Conservation (phyloP, 2,888 invertebrate genomes). For the Cantharis nigra region DNA sequence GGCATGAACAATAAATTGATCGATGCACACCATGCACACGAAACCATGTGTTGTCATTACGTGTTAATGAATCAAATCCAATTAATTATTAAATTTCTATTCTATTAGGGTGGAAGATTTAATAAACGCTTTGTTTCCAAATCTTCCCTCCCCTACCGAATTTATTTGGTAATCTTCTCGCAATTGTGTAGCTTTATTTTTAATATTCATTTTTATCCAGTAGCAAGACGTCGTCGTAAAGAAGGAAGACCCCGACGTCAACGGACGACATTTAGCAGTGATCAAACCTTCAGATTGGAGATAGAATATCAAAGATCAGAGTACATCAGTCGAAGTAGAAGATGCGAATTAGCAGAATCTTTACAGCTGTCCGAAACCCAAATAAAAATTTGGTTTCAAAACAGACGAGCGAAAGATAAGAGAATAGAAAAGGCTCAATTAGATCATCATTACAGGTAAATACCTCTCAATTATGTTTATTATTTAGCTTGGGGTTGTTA, state of each 20-base stretch:
- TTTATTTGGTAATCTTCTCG: not conserved
- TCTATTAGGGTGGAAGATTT: not conserved
- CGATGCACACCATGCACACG: not conserved
- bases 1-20: constrained; percentile 13
- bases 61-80: not conserved
- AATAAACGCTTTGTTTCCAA: not conserved
- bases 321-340: constrained; percentile 86
- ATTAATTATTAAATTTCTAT: not conserved
- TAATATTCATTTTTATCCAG: constrained; percentile 57
- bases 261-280: constrained; percentile 91
- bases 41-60: not conserved
- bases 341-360: constrained; percentile 77
- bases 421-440: constrained; percentile 94
- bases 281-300: constrained; percentile 88
- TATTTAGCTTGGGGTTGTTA: not conserved
- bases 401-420: constrained; percentile 94
- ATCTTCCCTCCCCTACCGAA: not conserved
- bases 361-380: constrained; percentile 76
- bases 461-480: constrained; percentile 9
- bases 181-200: not conserved
- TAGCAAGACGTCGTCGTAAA: constrained; percentile 82
- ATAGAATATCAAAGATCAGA: constrained; percentile 90
- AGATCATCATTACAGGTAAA: constrained; percentile 91
- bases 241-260: constrained; percentile 88
- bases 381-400: constrained; percentile 94